Conservation (phyloP, 2,113 vertebrate genomes). For the Grammomys surdaster region DNA sequence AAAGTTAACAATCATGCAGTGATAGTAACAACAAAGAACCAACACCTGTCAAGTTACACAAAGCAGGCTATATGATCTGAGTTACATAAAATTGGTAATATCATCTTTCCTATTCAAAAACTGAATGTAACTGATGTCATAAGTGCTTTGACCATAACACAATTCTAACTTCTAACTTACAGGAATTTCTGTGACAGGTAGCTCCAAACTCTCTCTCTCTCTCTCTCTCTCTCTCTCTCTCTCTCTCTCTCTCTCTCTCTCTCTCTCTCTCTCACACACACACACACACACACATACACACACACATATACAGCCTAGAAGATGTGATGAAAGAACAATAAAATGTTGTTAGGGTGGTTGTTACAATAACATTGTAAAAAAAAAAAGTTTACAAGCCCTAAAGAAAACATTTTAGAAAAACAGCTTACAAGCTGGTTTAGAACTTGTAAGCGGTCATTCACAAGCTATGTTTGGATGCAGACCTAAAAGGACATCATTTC, state of each 20-base stretch:
- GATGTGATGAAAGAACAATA: constrained; percentile 49
- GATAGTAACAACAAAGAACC: background rate
- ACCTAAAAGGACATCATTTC: constrained; percentile 69
- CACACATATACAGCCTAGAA: background rate
- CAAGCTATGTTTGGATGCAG: constrained; percentile 66
- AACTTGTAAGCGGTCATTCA: constrained; percentile 73
- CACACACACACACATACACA: background rate
- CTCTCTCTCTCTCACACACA: background rate
- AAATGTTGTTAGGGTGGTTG: constrained; percentile 22
- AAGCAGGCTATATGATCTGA: background rate
- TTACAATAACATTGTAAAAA: constrained; percentile 23
- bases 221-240: too few relatives aligned
- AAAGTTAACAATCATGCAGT: background rate
- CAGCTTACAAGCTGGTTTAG: constrained; percentile 61
- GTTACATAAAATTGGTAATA: constrained; percentile 41
- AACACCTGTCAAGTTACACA: background rate
- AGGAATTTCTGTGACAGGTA: constrained; percentile 33
- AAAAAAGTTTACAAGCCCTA: constrained; percentile 22
- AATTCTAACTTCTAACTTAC: background rate
- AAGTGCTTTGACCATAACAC: background rate
- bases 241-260: too few relatives aligned
- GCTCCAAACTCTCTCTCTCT: background rate
- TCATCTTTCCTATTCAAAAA: constrained; percentile 16
- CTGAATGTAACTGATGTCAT: constrained; percentile 13
- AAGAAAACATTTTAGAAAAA: constrained; percentile 68